Base-by-base conservation (phyloP, 1,140 invertebrate genomes). In the Drosophila pachea region DNA sequence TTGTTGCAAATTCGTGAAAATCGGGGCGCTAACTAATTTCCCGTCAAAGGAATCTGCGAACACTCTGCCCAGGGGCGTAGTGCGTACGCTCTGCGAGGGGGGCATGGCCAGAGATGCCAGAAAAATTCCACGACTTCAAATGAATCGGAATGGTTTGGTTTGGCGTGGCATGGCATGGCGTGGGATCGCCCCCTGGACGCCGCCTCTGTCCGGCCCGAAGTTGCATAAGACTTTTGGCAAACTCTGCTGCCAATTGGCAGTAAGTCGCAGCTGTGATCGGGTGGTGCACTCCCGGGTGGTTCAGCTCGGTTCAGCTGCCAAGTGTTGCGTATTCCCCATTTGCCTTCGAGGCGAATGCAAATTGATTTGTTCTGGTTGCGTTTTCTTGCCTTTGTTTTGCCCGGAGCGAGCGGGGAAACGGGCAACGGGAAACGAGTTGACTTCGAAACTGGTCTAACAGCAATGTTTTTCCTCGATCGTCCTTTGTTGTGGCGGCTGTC, bases 1-100 rank as follows among this genome's bases (percentile, higher is more conserved):
- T 36, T 66, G 73, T 76, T 43, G 74, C 73, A 38, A 72, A 72
- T 62, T 67, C 49, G 48, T 42, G 14, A 63, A 47, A 52, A 68
- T 42, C 56, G 53, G 73, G 73, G 69, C 79, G 77, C 77, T 68
- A 76, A 79, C 59, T 74, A 79, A 67, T 79, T 72, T 61, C 9
- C 60, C 12, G 48, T 54, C 68, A 63, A 77, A 68, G 68, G 32
- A 45, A 68, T 40, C 56, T 53, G 16, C 12, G 22, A 33, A n/a
- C 53, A n/a, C 53, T 59, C n/a, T 45, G 4, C 36, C 54, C 50
- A 61, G 49, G 14, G 73, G 58, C 71, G 47, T 68, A 33, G 32
- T 7, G 14, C 2, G 29, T 32, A 14, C n/a, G 40, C 9, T 7
- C 9, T 9, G 32, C 7, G 7, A 14, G 12, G 29, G 2, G 35